Evolutionary conservation across 2,113 vertebrate genomes (phyloP), one percentile per base, ranked within the genome.

Genomic region (Eupsittula cactorum): DNA sequence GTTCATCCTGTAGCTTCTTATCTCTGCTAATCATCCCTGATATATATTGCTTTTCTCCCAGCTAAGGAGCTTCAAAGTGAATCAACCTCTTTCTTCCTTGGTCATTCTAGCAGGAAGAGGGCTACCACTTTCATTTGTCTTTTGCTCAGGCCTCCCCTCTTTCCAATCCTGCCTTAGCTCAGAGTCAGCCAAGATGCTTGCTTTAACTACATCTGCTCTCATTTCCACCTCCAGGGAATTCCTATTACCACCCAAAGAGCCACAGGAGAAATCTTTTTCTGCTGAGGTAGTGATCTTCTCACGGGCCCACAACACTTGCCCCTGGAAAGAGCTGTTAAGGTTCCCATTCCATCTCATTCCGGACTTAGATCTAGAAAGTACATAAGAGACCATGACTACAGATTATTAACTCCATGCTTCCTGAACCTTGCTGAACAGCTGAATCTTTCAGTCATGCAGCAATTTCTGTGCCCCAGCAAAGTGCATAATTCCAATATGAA

Each of bases 231-330:
- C 28, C 55, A 70, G 18, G 18, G 57, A 93, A 92, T 88, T 60
- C 21, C 16, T 16, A 25, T 41, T 4, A 3, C 12, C 16, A 78
- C 8, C 7, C 21, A 29, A 79, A 76, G 25, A 73, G 5, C 9
- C n/a, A n/a, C 27, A 78, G 44, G 8, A 70, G 19, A 90, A 68
- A 46, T 28, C 25, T 82, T 29, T 16, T 28, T 71, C 39, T 71
- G 28, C 29, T 47, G 75, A 16, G 4, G 11, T 33, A 92, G 10
- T 41, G 19, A 77, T 69, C 19, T 47, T 69, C 63, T 92, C 46
- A 41, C 4, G 8, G 24, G 3, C 3, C 42, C 33, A 39, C n/a
- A 37, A 3, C 4, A 4, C 50, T 47, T 4, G 4, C 4, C 13
- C 6, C 39, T 68, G 10, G 12, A 78, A 92, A 94, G 64, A 81